phyloP scores from a whole-genome alignment of 2,797 vertebrate genomes.

The Oceanodroma leucorhoa region DNA sequence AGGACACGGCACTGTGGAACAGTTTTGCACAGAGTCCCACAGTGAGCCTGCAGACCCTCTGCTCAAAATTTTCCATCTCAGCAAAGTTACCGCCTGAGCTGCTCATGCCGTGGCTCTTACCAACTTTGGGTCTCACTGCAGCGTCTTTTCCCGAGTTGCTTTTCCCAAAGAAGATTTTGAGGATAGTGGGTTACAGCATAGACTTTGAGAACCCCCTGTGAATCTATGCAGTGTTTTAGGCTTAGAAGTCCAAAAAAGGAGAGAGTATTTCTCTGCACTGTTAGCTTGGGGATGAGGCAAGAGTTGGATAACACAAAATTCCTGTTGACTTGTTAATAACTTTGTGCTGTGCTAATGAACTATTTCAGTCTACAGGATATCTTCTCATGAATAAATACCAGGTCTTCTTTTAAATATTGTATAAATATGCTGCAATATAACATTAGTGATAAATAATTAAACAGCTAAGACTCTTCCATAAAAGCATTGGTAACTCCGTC shows the following conservation, averaged over 20 bases:
- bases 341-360: neutral
- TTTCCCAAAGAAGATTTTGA: neutral
- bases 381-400: conserved; percentile 34
- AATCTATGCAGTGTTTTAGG: neutral
- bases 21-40: neutral
- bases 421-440: conserved; percentile 11
- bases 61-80: neutral
- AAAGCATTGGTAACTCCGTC: neutral
- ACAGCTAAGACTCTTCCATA: neutral
- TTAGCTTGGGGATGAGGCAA: neutral
- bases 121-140: accelerated
- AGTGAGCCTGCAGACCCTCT: neutral
- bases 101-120: neutral
- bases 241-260: neutral
- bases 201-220: neutral
- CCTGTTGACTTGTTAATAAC: neutral
- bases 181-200: neutral
- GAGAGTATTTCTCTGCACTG: neutral
- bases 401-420: conserved; percentile 37
- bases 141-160: accelerated
- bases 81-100: accelerated
- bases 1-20: neutral
- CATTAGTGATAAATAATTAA: conserved; percentile 32
- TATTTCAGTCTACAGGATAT: neutral
- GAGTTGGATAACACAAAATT: neutral